Percentiles rank a stretch among this genome's conserved stretches.
These are phyloP conservation scores for Cebidichthys violaceus DNA, from an alignment of 2,113 vertebrate genomes.

Conservation along the genomic window DNA sequence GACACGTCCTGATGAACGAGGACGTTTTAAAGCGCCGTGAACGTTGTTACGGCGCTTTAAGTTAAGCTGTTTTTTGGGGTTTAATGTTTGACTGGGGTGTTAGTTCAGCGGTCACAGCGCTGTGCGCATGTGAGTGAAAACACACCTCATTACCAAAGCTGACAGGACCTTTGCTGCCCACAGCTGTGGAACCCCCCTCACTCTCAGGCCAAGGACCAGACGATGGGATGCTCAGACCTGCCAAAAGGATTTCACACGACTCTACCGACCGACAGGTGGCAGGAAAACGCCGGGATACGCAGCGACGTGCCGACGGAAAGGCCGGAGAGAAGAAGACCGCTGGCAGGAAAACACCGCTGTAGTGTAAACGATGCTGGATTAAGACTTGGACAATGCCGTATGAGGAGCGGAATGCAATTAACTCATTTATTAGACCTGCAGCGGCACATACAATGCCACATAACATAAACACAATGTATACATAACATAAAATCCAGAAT, in stretches of 20 bases:
- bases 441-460: background rate
- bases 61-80: background rate
- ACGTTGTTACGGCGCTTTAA: background rate
- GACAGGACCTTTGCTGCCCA: slow-evolving; percentile 43
- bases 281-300: background rate
- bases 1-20: too few relatives aligned
- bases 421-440: background rate
- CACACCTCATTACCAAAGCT: slow-evolving; percentile 51
- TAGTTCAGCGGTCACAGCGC: slow-evolving; percentile 29
- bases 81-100: slow-evolving; percentile 15
- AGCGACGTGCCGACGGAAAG: background rate
- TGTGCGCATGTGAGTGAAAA: slow-evolving; percentile 49
- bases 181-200: slow-evolving; percentile 16
- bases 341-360: background rate
- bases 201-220: background rate
- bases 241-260: background rate
- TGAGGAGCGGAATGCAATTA: background rate
- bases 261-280: background rate
- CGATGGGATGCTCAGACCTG: background rate
- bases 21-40: too few relatives aligned
- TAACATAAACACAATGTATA: background rate
- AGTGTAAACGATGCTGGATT: background rate
- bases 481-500: background rate
- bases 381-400: background rate
- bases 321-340: background rate